phyloP scores from a whole-genome alignment of 2,888 invertebrate species.

The Nymphalis urticae region DNA sequence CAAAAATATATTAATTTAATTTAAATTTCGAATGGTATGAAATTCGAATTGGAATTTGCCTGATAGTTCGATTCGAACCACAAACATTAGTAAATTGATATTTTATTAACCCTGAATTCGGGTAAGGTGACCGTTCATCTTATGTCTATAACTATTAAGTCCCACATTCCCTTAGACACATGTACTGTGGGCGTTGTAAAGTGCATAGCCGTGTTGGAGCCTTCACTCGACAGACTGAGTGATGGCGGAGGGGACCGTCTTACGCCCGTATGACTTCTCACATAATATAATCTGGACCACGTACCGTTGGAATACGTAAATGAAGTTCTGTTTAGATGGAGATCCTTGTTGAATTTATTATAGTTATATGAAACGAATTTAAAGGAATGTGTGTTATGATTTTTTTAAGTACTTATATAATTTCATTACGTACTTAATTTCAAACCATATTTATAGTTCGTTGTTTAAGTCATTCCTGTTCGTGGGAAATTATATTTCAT shows the following conservation, averaged over 20 bases:
- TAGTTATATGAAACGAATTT: neutral
- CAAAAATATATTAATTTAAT: too few relatives aligned
- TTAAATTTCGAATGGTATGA: too few relatives aligned
- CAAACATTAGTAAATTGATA: too few relatives aligned
- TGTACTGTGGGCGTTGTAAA: slow-evolving; percentile 65
- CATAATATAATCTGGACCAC: slow-evolving; percentile 22
- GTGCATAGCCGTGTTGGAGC: slow-evolving; percentile 72
- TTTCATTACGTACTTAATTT: too few relatives aligned
- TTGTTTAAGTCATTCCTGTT: too few relatives aligned
- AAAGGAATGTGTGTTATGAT: neutral
- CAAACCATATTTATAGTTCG: too few relatives aligned
- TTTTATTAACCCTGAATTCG: neutral
- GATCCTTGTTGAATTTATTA: slow-evolving; percentile 20
- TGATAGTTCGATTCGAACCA: too few relatives aligned
- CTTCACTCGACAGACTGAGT: slow-evolving; percentile 62
- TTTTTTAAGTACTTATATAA: too few relatives aligned
- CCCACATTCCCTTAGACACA: slow-evolving; percentile 48
- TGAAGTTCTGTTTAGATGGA: slow-evolving; percentile 17
- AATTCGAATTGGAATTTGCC: too few relatives aligned
- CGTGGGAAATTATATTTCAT: too few relatives aligned
- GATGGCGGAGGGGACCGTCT: slow-evolving; percentile 48
- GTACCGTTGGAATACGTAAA: slow-evolving; percentile 25
- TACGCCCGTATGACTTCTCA: slow-evolving; percentile 23
- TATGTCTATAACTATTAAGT: slow-evolving; percentile 3
- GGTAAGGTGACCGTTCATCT: neutral